Base-by-base conservation (phyloP, 2,888 invertebrate genomes). In the Dolichopus griseipennis region DNA sequence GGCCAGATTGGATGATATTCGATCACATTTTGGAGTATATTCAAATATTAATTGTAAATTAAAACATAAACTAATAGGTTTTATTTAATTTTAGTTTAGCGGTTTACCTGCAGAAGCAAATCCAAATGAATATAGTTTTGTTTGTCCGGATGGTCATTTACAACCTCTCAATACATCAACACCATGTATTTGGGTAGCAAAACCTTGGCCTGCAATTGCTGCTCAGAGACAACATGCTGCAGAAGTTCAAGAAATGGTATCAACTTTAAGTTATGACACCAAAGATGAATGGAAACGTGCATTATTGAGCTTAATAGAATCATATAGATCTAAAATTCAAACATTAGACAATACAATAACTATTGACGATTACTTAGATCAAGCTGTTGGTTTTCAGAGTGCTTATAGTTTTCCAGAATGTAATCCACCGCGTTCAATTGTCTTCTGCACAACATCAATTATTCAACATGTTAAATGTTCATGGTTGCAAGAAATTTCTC, bases 111-210 rank as follows among this genome's bases (percentile, higher is more conserved):
- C 78, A 1, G 80, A 83, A 73, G 78, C 79, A 0, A 76, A 79
- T 72, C 79, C 82, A 0, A 76, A 82, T 5, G 84, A 86, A 64
- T 91, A 88, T 76, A 89, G 87, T 71, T 88, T 86, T 72, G 83
- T 95, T 4, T 95, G 94, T 74, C 87, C 88, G 0, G 90, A 94
- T 75, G 92, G 92, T 0, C 85, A 87, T 15, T 83, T 85, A 73
- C 85, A 85, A 75, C 83, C 87, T 0, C 73, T 90, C 1, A 82
- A 84, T 69, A 82, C 83, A 7, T 76, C 83, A 0, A 81, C 83
- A 18, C 90, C 91, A 0, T 93, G 93, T 75, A 82, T 88, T 10
- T 93, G 93, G 93, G 85, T 92, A 18, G 83, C 88, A 1, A 86
- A 89, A 73, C 93, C 93, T 0, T 92, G 92, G 89, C 87, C 90